Evolutionary conservation across 2,797 vertebrate genomes (phyloP).

Genomic region (Naso thynnoides): DNA sequence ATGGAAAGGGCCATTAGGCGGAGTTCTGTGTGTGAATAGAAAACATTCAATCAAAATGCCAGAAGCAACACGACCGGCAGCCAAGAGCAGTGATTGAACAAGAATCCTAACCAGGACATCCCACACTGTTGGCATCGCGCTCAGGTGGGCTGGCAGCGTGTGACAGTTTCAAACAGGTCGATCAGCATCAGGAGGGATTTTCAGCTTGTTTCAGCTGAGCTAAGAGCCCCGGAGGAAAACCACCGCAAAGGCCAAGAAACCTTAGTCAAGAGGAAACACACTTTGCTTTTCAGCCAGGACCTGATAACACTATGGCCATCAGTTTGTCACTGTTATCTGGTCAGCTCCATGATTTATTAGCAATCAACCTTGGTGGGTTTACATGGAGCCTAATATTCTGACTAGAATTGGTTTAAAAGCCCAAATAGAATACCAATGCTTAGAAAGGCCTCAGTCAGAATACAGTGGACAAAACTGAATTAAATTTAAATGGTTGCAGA

Average conservation of each 20-base stretch:
- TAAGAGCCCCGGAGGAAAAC: constrained; percentile 7
- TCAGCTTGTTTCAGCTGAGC: constrained; percentile 31
- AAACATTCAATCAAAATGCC: constrained; percentile 78
- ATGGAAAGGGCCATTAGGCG: constrained; percentile 61
- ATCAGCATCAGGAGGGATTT: not conserved
- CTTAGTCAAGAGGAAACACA: no score
- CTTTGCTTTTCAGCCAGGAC: no score
- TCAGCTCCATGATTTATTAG: no score
- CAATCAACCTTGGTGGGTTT: no score
- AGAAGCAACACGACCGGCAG: constrained; percentile 49
- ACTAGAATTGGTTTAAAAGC: no score
- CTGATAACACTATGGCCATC: no score
- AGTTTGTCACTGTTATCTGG: not conserved
- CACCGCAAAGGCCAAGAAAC: not conserved
- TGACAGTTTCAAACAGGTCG: constrained; percentile 54
- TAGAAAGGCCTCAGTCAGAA: no score
- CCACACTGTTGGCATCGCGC: constrained; percentile 37
- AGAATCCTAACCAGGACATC: constrained; percentile 58
- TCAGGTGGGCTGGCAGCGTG: constrained; percentile 46
- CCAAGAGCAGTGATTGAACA: constrained; percentile 64
- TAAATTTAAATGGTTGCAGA: no score
- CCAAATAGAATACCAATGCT: no score
- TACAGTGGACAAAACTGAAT: no score
- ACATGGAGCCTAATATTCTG: no score
- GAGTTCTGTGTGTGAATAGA: constrained; percentile 57